These are phyloP conservation scores for Acanthococcus lagerstroemiae DNA, from an alignment of 2,888 invertebrate genomes.

Conservation along the genomic window DNA sequence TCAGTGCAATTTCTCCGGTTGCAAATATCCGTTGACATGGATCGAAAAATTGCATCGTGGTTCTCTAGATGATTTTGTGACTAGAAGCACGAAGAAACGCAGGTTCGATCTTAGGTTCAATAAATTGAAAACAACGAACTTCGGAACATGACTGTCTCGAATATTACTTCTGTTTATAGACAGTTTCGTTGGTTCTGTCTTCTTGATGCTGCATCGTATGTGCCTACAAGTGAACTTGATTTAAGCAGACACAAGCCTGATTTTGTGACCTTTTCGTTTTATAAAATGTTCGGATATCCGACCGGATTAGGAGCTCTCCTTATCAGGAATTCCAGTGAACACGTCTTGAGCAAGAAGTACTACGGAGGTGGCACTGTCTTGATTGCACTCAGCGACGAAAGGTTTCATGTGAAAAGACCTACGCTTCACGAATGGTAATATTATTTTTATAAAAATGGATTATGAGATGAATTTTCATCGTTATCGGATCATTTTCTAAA, in stretches of 20 bases:
- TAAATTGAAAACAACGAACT: too few species aligned
- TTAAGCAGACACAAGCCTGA: slow-evolving; percentile 64
- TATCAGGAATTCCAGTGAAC: slow-evolving; percentile 58
- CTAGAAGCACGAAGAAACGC: not conserved
- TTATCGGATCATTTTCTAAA: too few species aligned
- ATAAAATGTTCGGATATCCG: slow-evolving; percentile 94
- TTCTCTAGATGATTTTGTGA: slow-evolving; percentile 42
- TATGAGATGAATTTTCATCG: too few species aligned
- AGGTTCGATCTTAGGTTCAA: too few species aligned
- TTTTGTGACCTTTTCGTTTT: slow-evolving; percentile 86
- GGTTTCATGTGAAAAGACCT: slow-evolving; percentile 59
- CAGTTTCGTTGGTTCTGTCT: slow-evolving; percentile 55
- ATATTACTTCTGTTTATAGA: not conserved
- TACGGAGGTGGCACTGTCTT: slow-evolving; percentile 93
- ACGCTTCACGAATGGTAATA: slow-evolving; percentile 62
- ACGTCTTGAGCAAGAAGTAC: slow-evolving; percentile 58
- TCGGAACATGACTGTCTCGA: not conserved
- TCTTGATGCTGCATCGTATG: slow-evolving; percentile 78
- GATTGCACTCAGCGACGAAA: slow-evolving; percentile 61
- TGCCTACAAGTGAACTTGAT: slow-evolving; percentile 66
- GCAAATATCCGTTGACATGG: slow-evolving; percentile 72
- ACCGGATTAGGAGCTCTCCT: slow-evolving; percentile 87
- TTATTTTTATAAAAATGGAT: too few species aligned
- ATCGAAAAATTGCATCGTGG: slow-evolving; percentile 55
- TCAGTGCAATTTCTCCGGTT: slow-evolving; percentile 90